Base-by-base conservation (phyloP, 2,888 invertebrate genomes). In the Rotaria socialis region DNA sequence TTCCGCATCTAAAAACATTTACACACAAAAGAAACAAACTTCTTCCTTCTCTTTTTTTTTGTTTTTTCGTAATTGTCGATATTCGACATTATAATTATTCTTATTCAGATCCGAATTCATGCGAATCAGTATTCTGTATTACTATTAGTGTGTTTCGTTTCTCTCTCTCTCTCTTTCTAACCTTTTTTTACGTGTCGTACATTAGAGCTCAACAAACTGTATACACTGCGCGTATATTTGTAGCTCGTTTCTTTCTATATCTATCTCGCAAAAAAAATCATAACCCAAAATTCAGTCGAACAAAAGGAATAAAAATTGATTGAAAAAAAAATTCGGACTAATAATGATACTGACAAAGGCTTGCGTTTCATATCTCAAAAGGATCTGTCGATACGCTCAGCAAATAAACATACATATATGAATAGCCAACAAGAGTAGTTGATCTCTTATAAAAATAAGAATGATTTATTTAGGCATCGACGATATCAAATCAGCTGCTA, bases 401-500 rank as follows among this genome's bases (percentile, higher is more conserved):
- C 27, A 67, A 67, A 67, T 19, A 27, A 50, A 50, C 50, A 50
- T 50, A 50, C 50, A 50, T 50, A 50, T 14, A 50, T 50, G 14
- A 2, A 16, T 67, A 67, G 67, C 35, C 67, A 67, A 67, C 35
- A 67, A 35, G 6, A 67, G 27, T 67, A 35, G 35, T 67, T 41
- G 35, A 67, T 67, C 16, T 35, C 7, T 67, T 67, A 60, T 10
- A 67, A 35, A 50, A 27, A 3, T 41, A 67, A 67, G 14, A 6
- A 67, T 67, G 19, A 67, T 67, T 67, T 67, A 67, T 67, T 67
- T 67, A 67, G 67, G 67, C 67, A 19, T 35, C 67, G 67, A 67
- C 67, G 67, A 67, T 14, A 10, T 35, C 67, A 67, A 67, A 67
- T 67, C 67, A 67, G 67, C 67, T 35, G 27, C 67, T 27, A 67